These are phyloP conservation scores for Oryzias dopingdopingensis DNA, from an alignment of 2,797 vertebrate genomes.

Conservation along the genomic window DNA sequence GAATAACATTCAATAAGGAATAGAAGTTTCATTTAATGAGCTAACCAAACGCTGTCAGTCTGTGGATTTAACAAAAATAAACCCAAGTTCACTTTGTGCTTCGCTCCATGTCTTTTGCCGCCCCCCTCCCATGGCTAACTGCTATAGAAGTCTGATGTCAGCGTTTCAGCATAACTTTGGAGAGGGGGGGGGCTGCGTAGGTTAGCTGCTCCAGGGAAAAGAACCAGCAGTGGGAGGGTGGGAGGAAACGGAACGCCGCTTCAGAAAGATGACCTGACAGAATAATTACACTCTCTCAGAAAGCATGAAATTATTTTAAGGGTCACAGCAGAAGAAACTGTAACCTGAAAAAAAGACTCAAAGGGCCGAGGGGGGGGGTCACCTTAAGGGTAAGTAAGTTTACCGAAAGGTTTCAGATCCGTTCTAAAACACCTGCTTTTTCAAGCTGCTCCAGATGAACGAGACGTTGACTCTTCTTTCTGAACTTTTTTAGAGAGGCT, in stretches of 20 bases:
- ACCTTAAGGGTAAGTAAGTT: conserved; percentile 14
- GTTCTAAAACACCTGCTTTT: too few species aligned
- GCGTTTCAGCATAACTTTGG: conserved; percentile 27
- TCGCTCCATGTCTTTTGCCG: too few species aligned
- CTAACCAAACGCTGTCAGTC: too few species aligned
- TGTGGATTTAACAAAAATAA: too few species aligned
- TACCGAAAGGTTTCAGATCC: not conserved
- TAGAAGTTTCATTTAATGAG: too few species aligned
- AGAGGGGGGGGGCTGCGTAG: conserved; percentile 6
- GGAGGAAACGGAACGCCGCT: conserved; percentile 18
- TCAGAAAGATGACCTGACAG: conserved; percentile 52
- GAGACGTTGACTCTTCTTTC: too few species aligned
- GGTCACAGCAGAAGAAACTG: conserved; percentile 19
- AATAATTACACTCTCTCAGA: conserved; percentile 54
- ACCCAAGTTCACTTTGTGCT: too few species aligned
- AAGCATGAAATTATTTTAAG: conserved; percentile 55
- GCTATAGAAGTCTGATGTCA: conserved; percentile 26
- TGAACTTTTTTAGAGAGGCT: too few species aligned
- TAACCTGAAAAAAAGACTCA: conserved; percentile 15
- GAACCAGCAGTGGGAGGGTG: conserved; percentile 23
- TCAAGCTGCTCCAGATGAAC: too few species aligned
- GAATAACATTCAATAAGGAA: too few species aligned
- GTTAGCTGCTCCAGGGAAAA: conserved; percentile 23
- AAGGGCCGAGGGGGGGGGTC: not conserved
- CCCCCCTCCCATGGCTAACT: not conserved